Evolutionary conservation across 2,888 invertebrate genomes (phyloP).

Genomic region (Meloe dianella): DNA sequence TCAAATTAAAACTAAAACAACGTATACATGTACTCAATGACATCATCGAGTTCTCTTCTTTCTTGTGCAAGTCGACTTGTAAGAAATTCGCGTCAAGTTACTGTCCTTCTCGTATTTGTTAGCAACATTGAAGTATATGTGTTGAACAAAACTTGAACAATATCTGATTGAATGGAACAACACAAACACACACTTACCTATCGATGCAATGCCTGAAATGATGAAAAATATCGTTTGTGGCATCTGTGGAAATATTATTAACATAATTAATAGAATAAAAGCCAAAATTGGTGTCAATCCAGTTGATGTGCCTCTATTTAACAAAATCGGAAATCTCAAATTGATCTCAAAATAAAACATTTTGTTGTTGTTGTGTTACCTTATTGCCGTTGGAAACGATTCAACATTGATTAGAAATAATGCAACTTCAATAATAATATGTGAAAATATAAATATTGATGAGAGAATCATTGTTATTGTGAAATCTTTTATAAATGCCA

Average conservation of each 20-base stretch:
- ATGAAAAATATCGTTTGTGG: conserved; percentile 13
- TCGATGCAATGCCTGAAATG: conserved; percentile 12
- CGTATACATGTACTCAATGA: too few relatives aligned
- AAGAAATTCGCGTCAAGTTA: too few relatives aligned
- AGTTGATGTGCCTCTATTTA: conserved; percentile 18
- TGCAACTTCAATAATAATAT: conserved; percentile 28
- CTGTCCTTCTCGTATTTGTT: too few relatives aligned
- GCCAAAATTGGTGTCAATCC: conserved; percentile 9
- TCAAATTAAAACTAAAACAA: too few relatives aligned
- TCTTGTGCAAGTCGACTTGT: too few relatives aligned
- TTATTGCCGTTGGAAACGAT: conserved; percentile 44
- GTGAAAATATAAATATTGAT: conserved; percentile 24
- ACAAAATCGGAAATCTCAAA: conserved; percentile 7
- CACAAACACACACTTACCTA: background rate
- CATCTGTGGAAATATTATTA: conserved; percentile 18
- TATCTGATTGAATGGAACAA: too few relatives aligned
- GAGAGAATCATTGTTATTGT: conserved; percentile 4
- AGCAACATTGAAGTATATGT: too few relatives aligned
- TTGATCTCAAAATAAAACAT: too few relatives aligned
- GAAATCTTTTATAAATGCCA: conserved; percentile 23
- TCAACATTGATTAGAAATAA: conserved; percentile 43
- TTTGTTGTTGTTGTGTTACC: too few relatives aligned
- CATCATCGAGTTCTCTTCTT: too few relatives aligned
- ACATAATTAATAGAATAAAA: background rate
- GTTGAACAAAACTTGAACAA: too few relatives aligned